phyloP scores from a whole-genome alignment of 2,113 vertebrate species.

The Xiphophorus hellerii region DNA sequence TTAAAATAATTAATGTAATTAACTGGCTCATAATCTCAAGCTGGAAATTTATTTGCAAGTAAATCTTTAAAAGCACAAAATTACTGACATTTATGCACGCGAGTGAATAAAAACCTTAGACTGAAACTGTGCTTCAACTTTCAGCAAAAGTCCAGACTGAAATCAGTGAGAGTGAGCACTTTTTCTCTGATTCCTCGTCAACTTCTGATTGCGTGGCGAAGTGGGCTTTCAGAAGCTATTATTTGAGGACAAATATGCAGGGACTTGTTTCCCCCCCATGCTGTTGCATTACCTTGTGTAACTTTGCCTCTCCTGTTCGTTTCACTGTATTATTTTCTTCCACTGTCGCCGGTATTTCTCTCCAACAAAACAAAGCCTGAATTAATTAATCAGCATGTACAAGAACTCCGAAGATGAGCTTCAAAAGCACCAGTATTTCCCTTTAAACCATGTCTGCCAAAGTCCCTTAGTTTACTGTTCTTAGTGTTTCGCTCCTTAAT shows the following conservation, averaged over 20 bases:
- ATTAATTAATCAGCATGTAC: conserved; percentile 71
- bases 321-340: conserved; percentile 37
- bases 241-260: conserved; percentile 47
- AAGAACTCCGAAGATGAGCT: conserved; percentile 55
- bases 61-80: background rate
- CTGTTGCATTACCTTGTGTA: background rate
- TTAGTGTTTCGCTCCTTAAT: background rate
- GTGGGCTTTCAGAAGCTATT: conserved; percentile 35
- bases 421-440: conserved; percentile 53
- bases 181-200: background rate
- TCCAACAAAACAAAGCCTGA: conserved; percentile 69
- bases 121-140: background rate
- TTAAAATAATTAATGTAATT: background rate
- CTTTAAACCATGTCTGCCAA: conserved; percentile 57
- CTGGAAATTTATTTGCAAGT: background rate
- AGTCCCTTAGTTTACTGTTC: conserved; percentile 35
- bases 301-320: conserved; percentile 5
- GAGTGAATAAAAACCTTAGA: background rate
- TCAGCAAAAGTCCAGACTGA: background rate
- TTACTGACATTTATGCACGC: background rate
- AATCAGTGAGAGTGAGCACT: background rate
- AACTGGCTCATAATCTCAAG: background rate
- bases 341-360: conserved; percentile 50
- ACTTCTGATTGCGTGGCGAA: background rate
- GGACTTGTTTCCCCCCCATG: conserved; percentile 39